Conservation (phyloP, 2,797 vertebrate species). For the Cynopterus sphinx region DNA sequence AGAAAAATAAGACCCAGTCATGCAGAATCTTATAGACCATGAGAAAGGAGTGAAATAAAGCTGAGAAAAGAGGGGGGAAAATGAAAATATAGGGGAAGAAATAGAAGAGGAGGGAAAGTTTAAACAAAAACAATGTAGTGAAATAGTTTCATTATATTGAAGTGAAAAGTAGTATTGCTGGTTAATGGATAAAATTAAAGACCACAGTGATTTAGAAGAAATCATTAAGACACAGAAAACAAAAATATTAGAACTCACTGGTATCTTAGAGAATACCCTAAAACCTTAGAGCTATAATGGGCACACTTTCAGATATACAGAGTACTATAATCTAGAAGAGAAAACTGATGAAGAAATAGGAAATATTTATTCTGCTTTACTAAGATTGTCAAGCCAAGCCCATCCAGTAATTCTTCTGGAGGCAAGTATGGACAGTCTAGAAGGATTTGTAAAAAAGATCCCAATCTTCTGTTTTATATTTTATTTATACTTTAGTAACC, state of each 20-base stretch:
- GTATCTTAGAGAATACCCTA: not conserved
- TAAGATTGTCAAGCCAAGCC: not conserved
- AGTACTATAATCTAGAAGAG: not conserved
- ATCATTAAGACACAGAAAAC: not conserved
- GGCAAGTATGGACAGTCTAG: not conserved
- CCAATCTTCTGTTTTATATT: not conserved
- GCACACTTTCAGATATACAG: not conserved
- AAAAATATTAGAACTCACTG: not conserved
- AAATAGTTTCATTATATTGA: not conserved
- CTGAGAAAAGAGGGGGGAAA: not conserved
- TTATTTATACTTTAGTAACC: slow-evolving; percentile 46
- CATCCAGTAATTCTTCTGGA: not conserved
- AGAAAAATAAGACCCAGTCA: not conserved
- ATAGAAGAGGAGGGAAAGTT: not conserved
- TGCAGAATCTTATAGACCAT: not conserved
- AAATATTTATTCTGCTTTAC: not conserved
- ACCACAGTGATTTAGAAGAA: not conserved
- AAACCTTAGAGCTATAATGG: not conserved
- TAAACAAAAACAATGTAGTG: not conserved
- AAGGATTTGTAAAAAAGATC: not conserved
- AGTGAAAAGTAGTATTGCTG: not conserved
- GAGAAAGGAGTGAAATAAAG: not conserved
- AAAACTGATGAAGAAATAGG: not conserved
- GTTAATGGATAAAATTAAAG: not conserved
- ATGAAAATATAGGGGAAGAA: not conserved